A percentile compares a stretch with the other conserved stretches of the same genome.
Evolutionary conservation across 2,113 vertebrate species (phyloP).

Genomic region (Crotalus tigris): DNA sequence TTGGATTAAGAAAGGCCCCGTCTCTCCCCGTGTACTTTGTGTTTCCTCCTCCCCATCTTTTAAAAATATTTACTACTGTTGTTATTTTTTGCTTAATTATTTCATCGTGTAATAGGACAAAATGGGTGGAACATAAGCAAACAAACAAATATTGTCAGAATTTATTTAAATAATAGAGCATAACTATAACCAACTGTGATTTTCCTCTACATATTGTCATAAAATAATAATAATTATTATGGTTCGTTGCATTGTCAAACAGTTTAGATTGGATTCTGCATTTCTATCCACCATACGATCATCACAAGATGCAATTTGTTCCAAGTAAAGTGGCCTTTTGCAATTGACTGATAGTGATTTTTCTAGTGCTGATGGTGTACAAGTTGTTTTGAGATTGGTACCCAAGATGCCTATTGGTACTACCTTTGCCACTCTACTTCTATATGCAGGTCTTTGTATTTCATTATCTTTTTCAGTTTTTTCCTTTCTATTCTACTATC

Average conservation of each 20-base stretch:
- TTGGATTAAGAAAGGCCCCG: not conserved
- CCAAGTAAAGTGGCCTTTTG: not conserved
- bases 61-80: not conserved
- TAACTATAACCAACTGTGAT: not conserved
- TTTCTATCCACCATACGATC: not conserved
- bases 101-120: not conserved
- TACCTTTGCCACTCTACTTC: not conserved
- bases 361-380: not conserved
- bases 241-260: not conserved
- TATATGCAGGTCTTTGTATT: not conserved
- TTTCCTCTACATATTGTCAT: not conserved
- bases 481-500: not conserved
- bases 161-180: not conserved
- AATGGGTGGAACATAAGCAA: not conserved
- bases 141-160: not conserved
- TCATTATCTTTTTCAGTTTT: not conserved
- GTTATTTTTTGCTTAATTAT: not conserved
- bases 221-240: not conserved
- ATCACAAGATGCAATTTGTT: not conserved
- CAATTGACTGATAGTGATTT: not conserved
- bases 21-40: not conserved
- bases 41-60: not conserved
- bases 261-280: not conserved
- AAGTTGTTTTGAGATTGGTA: not conserved
- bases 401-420: not conserved